Percentiles rank a stretch among this genome's conserved stretches.
These are phyloP conservation scores for Lordiphosa collinella DNA, from an alignment of 1,140 invertebrate genomes.

Conservation along the genomic window DNA sequence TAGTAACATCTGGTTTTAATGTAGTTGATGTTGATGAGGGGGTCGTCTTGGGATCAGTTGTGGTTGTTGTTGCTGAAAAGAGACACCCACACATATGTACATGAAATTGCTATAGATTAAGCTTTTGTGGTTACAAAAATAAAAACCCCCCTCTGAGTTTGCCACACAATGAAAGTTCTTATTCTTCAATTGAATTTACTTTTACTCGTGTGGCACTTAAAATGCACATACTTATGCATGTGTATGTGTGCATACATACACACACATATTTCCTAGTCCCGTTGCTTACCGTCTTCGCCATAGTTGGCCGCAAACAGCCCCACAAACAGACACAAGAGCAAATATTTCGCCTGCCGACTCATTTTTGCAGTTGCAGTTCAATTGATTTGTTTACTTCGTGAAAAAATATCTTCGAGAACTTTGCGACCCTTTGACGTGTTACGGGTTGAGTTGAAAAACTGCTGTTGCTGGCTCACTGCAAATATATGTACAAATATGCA, in stretches of 20 bases:
- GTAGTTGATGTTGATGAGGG: constrained; percentile 33
- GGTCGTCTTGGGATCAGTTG: constrained; percentile 16
- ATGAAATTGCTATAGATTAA: constrained; percentile 1
- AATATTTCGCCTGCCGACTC: constrained; percentile 62
- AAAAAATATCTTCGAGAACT: constrained; percentile 26
- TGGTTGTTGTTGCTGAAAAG: constrained; percentile 8
- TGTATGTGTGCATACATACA: not conserved
- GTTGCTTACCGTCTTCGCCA: constrained; percentile 50
- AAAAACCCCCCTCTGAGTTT: not conserved
- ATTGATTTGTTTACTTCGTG: constrained; percentile 31
- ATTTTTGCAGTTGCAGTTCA: constrained; percentile 41
- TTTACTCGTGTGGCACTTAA: constrained; percentile 34
- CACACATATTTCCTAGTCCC: constrained; percentile 22
- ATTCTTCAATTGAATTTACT: constrained; percentile 12
- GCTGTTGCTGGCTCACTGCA: constrained; percentile 5
- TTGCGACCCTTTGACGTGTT: constrained; percentile 26
- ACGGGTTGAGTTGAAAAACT: not conserved
- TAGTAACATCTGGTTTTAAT: constrained; percentile 16
- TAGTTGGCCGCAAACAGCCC: constrained; percentile 50
- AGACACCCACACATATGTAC: constrained; percentile 11
- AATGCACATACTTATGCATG: constrained; percentile 24
- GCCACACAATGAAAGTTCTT: constrained; percentile 29
- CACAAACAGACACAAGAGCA: constrained; percentile 61
- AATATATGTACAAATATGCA: constrained; percentile 12
- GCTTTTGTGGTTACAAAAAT: not conserved